Base-by-base conservation (phyloP, 2,113 vertebrate species). In the Myodes glareolus region DNA sequence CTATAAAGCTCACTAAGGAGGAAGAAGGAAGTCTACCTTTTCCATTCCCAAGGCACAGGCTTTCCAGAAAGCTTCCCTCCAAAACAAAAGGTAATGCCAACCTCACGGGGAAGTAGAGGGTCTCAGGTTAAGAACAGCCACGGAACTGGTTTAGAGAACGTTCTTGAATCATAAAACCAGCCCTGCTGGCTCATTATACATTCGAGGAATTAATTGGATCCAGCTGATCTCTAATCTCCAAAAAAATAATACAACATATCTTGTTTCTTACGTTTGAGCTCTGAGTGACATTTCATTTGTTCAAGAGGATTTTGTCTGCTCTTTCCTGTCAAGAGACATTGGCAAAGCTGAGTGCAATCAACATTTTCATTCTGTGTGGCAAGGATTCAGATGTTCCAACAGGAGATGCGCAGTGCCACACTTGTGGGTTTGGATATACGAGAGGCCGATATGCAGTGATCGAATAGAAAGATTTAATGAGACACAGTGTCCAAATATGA, bases 201-300 rank as follows among this genome's bases (percentile, higher is more conserved):
- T 93, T 81, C 94, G 92, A 97, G 84, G 77, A 98, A 98, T 98
- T 98, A 98, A 98, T 98, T 98, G 98, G 97, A 98, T 31, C 2
- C 0, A 29, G 29, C 95, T 98, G 98, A 98, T 98, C 98, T 98
- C 96, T 95, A 98, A 98, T 98, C 97, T 98, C 97, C 92, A 95
- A 94, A 95, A 94, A 97, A 98, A 98, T 92, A 97, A 96, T 97
- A 95, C 76, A 36, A 61, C 86, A 90, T 98, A 87, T 97, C 94
- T 97, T 97, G 67, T 94, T 98, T 96, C 67, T 92, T 98, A 96
- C 94, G 31, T 96, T 95, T 96, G 65, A 31, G 90, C 33, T 72
- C 92, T 90, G 96, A 96, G 89, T 98, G 98, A 97, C 98, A 98
- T 98, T 96, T 98, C 89, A 94, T 91, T 94, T 97, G 98, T 97